These are phyloP conservation scores for Machimus atricapillus DNA, from an alignment of 2,888 invertebrate species.

Conservation along the genomic window DNA sequence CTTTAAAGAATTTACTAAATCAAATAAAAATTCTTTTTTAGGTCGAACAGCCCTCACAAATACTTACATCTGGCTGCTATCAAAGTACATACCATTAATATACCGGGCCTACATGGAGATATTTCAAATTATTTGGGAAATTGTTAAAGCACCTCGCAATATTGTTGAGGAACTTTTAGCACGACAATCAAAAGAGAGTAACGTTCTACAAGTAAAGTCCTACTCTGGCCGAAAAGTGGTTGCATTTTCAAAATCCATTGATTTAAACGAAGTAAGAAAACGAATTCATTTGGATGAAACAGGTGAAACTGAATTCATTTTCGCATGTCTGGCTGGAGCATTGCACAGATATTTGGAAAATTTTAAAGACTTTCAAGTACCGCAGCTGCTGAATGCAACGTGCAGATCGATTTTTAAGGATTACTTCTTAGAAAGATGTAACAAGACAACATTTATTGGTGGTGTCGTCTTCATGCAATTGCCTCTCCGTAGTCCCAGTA, in stretches of 20 bases:
- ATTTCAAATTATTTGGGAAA: conserved; percentile 55
- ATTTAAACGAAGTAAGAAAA: conserved; percentile 55
- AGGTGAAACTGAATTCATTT: conserved; percentile 57
- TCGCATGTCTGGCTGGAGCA: conserved; percentile 58
- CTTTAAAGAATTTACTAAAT: neutral
- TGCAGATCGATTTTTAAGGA: conserved; percentile 58
- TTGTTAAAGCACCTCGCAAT: conserved; percentile 58
- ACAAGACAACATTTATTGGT: conserved; percentile 56
- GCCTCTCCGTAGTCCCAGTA: conserved; percentile 48
- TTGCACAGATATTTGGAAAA: conserved; percentile 56
- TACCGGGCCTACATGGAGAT: conserved; percentile 57
- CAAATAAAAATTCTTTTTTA: neutral
- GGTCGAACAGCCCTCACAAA: conserved; percentile 53
- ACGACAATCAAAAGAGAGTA: conserved; percentile 56
- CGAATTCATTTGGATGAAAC: conserved; percentile 52
- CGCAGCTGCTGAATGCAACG: conserved; percentile 56
- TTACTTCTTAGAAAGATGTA: conserved; percentile 57
- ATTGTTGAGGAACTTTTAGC: conserved; percentile 59
- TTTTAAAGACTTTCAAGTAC: conserved; percentile 50
- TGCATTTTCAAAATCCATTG: conserved; percentile 58
- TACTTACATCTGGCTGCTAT: conserved; percentile 55
- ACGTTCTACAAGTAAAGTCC: conserved; percentile 58
- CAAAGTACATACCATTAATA: conserved; percentile 57
- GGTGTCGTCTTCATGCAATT: conserved; percentile 60
- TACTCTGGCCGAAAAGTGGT: conserved; percentile 60